Evolutionary conservation across 1,140 invertebrate species (phyloP), one percentile per base, ranked within the genome.

Genomic region (Zeugodacus cucurbitae): DNA sequence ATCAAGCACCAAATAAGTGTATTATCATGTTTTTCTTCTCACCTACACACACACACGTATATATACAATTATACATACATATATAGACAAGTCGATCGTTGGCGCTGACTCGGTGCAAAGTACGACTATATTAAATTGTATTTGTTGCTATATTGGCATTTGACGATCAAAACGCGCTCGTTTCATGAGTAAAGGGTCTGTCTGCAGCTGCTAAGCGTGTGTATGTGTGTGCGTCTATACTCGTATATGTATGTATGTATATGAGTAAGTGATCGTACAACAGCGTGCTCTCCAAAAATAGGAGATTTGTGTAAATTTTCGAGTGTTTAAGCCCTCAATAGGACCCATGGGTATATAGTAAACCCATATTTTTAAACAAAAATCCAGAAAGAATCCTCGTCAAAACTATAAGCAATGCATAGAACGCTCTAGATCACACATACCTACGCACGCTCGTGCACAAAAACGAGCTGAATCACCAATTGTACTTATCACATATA

Each of bases 101-200:
- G 41, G 6, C 74, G 34, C 22, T 48, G 17, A 26, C 41, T 82
- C 41, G 41, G 74, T 82, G n/a, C 74, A 82, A 82, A 82, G 74
- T 82, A 82, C 74, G 58, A 62, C 22, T 20, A 59, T 62, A 82
- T 41, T 78, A 4, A 78, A 78, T 74, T 74, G 20, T 74, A n/a
- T 74, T 74, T 74, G 67, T 74, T 74, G 32, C 41, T 67, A 29
- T 41, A 74, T 74, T 74, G 67, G 41, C 41, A 7, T 78, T 26
- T 78, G 41, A 48, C 74, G 74, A 78, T 78, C 74, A 78, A n/a
- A 48, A 20, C 4, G 11, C 22, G 37, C 41, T 78, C 74, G n/a
- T 44, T 29, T 67, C 7, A 70, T 17, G 14, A 70, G 34, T 17
- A 70, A 70, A 34, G 32, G 32, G 64, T 32, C 64, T 70, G 22